These are phyloP conservation scores for Scartelaos histophorus DNA, from an alignment of 2,113 vertebrate species.

Conservation along the genomic window DNA sequence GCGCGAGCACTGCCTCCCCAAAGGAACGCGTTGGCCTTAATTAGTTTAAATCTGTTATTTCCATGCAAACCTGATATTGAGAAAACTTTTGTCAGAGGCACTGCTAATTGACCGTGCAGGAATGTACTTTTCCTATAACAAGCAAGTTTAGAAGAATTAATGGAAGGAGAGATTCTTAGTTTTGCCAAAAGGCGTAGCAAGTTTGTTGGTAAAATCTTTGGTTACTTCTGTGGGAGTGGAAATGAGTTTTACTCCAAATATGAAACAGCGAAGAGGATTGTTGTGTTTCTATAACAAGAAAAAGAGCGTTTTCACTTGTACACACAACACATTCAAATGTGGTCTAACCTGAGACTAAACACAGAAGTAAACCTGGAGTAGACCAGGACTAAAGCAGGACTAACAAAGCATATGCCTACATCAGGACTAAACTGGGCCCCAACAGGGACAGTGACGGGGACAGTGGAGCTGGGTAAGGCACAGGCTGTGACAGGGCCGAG, in stretches of 20 bases:
- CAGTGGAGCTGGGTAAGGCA: no score
- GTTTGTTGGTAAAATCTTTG: not conserved
- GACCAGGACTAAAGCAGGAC: no score
- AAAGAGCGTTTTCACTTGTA: not conserved
- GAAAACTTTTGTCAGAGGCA: not conserved
- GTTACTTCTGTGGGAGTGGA: not conserved
- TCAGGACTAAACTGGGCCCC: no score
- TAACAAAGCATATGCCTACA: no score
- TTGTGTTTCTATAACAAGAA: not conserved
- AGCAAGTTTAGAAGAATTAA: not conserved
- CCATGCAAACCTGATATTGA: not conserved
- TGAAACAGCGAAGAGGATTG: not conserved
- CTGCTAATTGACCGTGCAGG: not conserved
- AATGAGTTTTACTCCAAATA: not conserved
- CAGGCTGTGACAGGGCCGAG: no score
- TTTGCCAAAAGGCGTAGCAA: not conserved
- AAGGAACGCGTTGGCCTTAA: not conserved
- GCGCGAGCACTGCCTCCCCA: not conserved
- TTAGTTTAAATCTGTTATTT: constrained; percentile 2
- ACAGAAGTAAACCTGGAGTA: no score
- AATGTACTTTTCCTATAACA: not conserved
- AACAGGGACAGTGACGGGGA: no score
- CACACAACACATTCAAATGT: not conserved
- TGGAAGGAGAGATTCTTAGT: not conserved
- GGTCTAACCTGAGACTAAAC: not conserved